phyloP scores from a whole-genome alignment of 2,113 vertebrate species.

The Boulengeromyrus knoepffleri region DNA sequence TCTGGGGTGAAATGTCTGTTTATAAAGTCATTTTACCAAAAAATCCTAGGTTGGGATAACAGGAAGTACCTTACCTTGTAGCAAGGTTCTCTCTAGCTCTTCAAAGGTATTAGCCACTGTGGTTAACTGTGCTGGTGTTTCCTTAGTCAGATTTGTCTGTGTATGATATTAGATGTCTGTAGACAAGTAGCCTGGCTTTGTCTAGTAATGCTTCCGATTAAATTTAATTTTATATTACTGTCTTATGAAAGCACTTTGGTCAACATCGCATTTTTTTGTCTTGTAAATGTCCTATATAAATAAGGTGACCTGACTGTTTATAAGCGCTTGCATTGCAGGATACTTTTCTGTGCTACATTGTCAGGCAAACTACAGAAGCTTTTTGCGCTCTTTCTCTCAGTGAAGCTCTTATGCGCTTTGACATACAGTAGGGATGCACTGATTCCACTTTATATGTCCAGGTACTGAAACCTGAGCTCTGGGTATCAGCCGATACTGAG shows the following conservation, averaged over 20 bases:
- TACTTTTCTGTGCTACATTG: neutral
- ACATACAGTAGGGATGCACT: neutral
- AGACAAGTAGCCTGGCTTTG: neutral
- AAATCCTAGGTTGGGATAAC: neutral
- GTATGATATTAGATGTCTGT: neutral
- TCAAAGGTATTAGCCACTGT: neutral
- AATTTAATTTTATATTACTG: neutral
- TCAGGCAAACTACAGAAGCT: neutral
- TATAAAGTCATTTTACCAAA: neutral
- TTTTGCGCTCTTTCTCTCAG: neutral
- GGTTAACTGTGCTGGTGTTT: neutral
- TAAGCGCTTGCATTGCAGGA: neutral
- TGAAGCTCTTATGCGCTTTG: neutral
- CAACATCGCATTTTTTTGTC: neutral
- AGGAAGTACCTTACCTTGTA: neutral
- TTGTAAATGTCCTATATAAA: neutral
- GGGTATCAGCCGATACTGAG: neutral
- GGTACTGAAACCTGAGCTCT: neutral
- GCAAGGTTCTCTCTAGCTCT: neutral
- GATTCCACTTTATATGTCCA: neutral
- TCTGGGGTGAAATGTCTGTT: neutral
- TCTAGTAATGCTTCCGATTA: neutral
- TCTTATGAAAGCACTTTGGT: neutral
- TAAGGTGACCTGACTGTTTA: neutral
- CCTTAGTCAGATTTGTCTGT: neutral